Base-by-base conservation (phyloP, 2,797 vertebrate species). In the Cottoperca gobio region DNA sequence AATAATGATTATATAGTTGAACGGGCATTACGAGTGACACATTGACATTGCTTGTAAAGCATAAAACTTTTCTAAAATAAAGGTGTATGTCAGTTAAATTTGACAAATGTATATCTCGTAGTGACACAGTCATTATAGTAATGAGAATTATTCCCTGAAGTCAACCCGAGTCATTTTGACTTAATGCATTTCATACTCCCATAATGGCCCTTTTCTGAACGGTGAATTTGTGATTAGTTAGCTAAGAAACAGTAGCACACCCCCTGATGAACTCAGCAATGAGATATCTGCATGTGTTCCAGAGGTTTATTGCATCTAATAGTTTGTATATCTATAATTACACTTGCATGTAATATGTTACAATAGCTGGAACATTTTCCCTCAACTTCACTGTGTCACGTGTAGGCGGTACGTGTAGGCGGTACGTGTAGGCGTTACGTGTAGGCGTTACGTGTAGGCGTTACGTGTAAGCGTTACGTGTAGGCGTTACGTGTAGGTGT, bases 141-240 rank as follows among this genome's bases (percentile, higher is more conserved):
- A 78, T 62, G n/a, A 59, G 5, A 31, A 19, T 5, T n/a, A 21
- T 60, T 46, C n/a, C 54, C 17, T 39, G 33, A 66, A n/a, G n/a
- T 24, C 45, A 10, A 26, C 26, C 21, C 1, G 2, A 23, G 40
- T 50, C 4, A 2, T 52, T 52, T 39, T 53, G 16, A 16, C 39
- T 43, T 7, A 63, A 42, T 57, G 61, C 49, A 17, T 73, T 57
- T 43, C 33, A 63, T n/a, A 59, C n/a, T 42, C 54, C 8, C 0
- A 2, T 42, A 35, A 59, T 43, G 33, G 4, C 13, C 6, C 49
- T 39, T 55, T 23, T 50, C 43, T n/a, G 16, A 69, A 24, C 0
- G 0, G 3, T 40, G 10, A 19, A 39, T 26, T 50, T 53, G 14
- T 59, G 31, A 26, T 68, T 48, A 55, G 53, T 16, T 4, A 11